Percentiles rank a stretch among this genome's conserved stretches.
phyloP scores from a whole-genome alignment of 2,113 vertebrate species.

The Larimichthys polyactis region DNA sequence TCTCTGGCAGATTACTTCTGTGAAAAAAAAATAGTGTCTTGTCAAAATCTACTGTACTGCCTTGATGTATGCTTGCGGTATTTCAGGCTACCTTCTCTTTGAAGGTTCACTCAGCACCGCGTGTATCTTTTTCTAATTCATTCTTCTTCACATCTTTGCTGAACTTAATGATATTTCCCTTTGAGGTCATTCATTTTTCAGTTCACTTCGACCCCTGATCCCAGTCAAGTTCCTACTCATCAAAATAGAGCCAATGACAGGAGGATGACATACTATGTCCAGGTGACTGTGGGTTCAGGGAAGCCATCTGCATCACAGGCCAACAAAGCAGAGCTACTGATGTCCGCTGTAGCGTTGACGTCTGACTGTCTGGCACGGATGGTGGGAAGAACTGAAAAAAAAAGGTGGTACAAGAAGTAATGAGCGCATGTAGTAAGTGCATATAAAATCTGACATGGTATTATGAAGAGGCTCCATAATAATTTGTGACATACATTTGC shows the following conservation, averaged over 20 bases:
- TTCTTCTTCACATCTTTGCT: not conserved
- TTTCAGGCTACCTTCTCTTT: not conserved
- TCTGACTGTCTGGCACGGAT: conserved; percentile 90
- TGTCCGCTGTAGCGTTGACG: conserved; percentile 94
- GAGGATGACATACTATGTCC: conserved; percentile 89
- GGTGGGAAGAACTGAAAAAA: conserved; percentile 90
- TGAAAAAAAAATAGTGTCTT: not conserved
- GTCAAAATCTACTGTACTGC: not conserved
- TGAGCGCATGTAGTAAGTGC: not conserved
- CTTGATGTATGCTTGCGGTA: not conserved
- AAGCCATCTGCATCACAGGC: conserved; percentile 96
- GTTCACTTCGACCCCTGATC: not conserved
- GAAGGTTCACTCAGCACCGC: not conserved
- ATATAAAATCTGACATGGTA: not conserved
- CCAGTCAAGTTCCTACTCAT: not conserved
- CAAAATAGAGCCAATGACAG: not conserved
- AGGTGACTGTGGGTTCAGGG: conserved; percentile 94
- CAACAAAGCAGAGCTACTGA: conserved; percentile 87
- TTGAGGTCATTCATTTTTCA: not conserved
- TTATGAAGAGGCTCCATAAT: not conserved
- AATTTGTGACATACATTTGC: too few species aligned
- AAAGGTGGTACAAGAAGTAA: not conserved
- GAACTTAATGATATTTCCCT: not conserved
- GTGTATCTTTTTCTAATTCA: not conserved
- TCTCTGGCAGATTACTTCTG: not conserved